Evolutionary conservation across 2,113 vertebrate species (phyloP).

Genomic region (Puma concolor): DNA sequence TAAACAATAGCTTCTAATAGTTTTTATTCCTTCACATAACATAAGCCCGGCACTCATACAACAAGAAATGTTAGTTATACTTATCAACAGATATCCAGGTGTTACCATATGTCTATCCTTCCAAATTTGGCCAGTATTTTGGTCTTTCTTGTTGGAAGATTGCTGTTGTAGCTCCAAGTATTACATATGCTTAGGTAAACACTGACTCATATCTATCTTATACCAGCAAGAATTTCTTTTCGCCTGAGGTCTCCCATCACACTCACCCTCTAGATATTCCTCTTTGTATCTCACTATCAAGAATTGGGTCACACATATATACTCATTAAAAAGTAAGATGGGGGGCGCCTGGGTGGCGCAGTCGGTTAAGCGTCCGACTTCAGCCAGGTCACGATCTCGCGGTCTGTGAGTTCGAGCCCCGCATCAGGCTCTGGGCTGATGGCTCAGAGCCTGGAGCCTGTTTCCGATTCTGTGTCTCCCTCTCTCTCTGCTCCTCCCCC

Average conservation of each 20-base stretch:
- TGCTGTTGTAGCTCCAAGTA: not conserved
- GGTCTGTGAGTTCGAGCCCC: too few relatives aligned
- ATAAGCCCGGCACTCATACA: not conserved
- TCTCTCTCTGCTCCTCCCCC: too few relatives aligned
- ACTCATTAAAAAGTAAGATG: not conserved
- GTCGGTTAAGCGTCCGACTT: too few relatives aligned
- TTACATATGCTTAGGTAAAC: not conserved
- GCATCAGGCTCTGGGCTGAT: too few relatives aligned
- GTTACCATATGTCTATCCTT: not conserved
- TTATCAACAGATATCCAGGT: not conserved
- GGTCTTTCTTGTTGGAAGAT: not conserved
- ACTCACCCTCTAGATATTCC: not conserved
- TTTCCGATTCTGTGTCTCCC: too few relatives aligned
- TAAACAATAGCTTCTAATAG: not conserved
- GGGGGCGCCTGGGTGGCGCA: too few relatives aligned
- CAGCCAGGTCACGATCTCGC: too few relatives aligned
- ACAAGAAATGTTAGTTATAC: not conserved
- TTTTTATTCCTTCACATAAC: not conserved
- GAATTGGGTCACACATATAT: not conserved
- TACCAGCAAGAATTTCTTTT: not conserved
- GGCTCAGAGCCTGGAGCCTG: too few relatives aligned
- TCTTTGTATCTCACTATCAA: not conserved
- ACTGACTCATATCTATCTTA: not conserved
- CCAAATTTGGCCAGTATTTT: not conserved
- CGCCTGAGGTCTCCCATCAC: not conserved